phyloP scores from a whole-genome alignment of 2,888 invertebrate species.

The Drosophila antonietae region DNA sequence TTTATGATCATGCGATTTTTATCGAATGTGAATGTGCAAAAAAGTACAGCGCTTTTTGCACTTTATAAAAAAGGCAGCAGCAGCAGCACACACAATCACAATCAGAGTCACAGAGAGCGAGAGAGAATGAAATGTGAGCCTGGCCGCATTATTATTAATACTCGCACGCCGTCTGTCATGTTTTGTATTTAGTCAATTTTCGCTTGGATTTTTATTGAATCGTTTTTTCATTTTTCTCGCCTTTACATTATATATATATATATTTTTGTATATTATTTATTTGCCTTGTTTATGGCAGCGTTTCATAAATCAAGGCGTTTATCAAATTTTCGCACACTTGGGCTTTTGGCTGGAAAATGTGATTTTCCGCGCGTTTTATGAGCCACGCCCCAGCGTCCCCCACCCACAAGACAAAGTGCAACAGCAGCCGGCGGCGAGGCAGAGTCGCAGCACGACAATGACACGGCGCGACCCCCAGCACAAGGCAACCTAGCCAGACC shows the following conservation, averaged over 20 bases:
- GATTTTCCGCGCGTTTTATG: slow-evolving; percentile 44
- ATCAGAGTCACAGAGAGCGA: slow-evolving; percentile 10
- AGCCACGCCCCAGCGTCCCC: slow-evolving; percentile 46
- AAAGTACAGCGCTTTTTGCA: slow-evolving; percentile 79
- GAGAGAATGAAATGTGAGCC: slow-evolving; percentile 9
- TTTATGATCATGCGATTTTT: slow-evolving; percentile 85
- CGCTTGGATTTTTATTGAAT: slow-evolving; percentile 64
- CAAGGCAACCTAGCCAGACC: slow-evolving; percentile 2
- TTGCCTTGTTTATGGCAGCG: slow-evolving; percentile 32
- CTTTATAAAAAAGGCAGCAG: slow-evolving; percentile 70
- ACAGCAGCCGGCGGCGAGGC: slow-evolving; percentile 58
- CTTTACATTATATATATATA: slow-evolving; percentile 16
- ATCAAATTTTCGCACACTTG: slow-evolving; percentile 80
- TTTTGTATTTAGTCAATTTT: slow-evolving; percentile 78
- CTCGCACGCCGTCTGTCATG: slow-evolving; percentile 80
- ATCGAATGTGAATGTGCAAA: slow-evolving; percentile 79
- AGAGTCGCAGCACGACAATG: slow-evolving; percentile 67
- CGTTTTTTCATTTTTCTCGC: slow-evolving; percentile 42
- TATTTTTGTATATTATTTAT: slow-evolving; percentile 7
- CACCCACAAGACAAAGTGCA: slow-evolving; percentile 65
- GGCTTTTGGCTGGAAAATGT: slow-evolving; percentile 64
- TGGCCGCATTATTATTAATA: slow-evolving; percentile 79
- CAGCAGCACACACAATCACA: not conserved
- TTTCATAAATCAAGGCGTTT: slow-evolving; percentile 74
- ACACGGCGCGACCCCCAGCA: slow-evolving; percentile 59